Base-by-base conservation (phyloP, 35 echinoderm and acorn worm species). In the Heliocidaris erythrogramma region DNA sequence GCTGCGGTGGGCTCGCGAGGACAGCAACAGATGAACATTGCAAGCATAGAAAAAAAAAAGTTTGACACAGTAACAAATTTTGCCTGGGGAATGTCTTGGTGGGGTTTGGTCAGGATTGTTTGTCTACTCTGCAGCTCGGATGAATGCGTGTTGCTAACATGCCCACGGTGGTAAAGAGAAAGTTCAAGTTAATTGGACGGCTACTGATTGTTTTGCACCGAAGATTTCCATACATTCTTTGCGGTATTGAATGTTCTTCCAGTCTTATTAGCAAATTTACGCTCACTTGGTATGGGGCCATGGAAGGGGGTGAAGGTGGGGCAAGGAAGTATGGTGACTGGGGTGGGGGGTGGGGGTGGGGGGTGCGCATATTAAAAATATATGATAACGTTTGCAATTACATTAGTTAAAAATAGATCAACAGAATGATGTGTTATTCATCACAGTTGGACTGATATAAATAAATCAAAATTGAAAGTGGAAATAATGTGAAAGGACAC, bases 31-130 rank as follows among this genome's bases (percentile, higher is more conserved):
- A 78, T 78, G 65, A 78, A n/a, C 14, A n/a, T 84, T 49, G 93
- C 85, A 49, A 78, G 49, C 93, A 85, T n/a, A 92, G 32, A 47
- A 24, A 14, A 89, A 24, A 48, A 47, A 17, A 85, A 94, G 84
- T 49, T 71, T 93, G 91, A 59, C 94, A 96, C 95, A 90, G 95
- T 96, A 96, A 96, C 95, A 96, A 94, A 52, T 85, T 95, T 61
- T 49, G 5, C 13, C 13, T 96, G 84, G n/a, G 71, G 47, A 5
- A 30, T 92, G 87, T 48, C 87, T 42, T 47, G 47, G 31, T 92
- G 91, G 9, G 47, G 48, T 49, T 92, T 30, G 29, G 49, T 17
- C 9, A 14, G 87, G 65, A 3, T 78, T 78, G 65, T 78, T 78
- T 78, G 65, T 78, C 65, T 78, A 78, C 65, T 78, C 65, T 78